Evolutionary conservation across 2,797 vertebrate genomes (phyloP).

Genomic region (Hyperoplus lanceolatus): DNA sequence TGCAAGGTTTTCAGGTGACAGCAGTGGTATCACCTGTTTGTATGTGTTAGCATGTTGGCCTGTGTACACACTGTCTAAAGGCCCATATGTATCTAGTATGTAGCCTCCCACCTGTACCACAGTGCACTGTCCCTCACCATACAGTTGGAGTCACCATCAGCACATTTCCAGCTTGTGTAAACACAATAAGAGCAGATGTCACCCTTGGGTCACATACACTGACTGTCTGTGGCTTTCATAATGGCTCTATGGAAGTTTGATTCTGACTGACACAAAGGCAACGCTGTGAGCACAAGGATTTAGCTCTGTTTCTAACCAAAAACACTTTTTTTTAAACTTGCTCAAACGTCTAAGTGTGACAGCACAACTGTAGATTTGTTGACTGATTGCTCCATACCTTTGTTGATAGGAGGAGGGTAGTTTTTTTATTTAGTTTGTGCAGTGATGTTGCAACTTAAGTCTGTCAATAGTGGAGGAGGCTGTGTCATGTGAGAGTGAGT

Average conservation of each 20-base stretch:
- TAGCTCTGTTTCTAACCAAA: neutral
- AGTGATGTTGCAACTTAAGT: conserved; percentile 28
- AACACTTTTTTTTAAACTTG: neutral
- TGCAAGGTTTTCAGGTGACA: neutral
- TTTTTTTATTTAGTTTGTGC: neutral
- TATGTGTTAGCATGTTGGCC: neutral
- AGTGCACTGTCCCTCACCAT: conserved; percentile 49
- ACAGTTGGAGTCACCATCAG: conserved; percentile 69
- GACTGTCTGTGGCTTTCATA: conserved; percentile 46
- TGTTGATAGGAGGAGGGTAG: neutral
- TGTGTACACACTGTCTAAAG: conserved; percentile 5
- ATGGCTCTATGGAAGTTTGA: conserved; percentile 53
- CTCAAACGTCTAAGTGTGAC: conserved; percentile 23
- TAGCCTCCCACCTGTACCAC: conserved; percentile 23
- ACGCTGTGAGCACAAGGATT: conserved; percentile 6
- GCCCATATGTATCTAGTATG: conserved; percentile 7
- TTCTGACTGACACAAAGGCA: conserved; percentile 57
- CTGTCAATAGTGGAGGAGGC: neutral
- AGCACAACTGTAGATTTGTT: conserved; percentile 38
- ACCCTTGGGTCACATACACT: conserved; percentile 45
- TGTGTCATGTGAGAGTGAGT: conserved; percentile 26
- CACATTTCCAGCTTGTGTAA: conserved; percentile 79
- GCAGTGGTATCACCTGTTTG: neutral
- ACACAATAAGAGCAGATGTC: conserved; percentile 77
- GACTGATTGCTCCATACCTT: neutral